These are phyloP conservation scores for Dendroctonus ponderosae DNA, from an alignment of 1,140 invertebrate species.

Conservation along the genomic window DNA sequence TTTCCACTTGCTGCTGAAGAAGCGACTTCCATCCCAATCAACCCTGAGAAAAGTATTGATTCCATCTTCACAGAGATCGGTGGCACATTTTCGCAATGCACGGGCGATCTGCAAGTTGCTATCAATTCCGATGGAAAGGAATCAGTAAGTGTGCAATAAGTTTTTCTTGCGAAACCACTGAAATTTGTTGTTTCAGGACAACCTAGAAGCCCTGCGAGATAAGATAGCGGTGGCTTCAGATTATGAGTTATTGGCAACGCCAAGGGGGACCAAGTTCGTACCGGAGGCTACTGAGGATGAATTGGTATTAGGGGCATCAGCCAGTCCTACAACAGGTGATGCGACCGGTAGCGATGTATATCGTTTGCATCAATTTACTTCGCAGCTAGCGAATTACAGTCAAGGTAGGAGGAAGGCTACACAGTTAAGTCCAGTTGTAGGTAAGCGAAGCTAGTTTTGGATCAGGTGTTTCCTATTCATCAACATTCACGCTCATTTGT, in stretches of 20 bases:
- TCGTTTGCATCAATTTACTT: not conserved
- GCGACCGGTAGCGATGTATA: slow-evolving; percentile 29
- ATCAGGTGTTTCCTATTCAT: not conserved
- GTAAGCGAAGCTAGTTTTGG: slow-evolving; percentile 4
- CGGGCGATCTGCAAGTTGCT: slow-evolving; percentile 34
- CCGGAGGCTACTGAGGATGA: slow-evolving; percentile 53
- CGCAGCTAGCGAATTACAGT: not conserved
- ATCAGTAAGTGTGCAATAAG: slow-evolving; percentile 24
- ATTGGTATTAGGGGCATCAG: slow-evolving; percentile 56
- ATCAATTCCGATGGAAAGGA: slow-evolving; percentile 28
- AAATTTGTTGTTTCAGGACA: slow-evolving; percentile 44
- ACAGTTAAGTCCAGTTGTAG: slow-evolving; percentile 23
- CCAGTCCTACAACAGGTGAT: slow-evolving; percentile 55
- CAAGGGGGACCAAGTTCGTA: slow-evolving; percentile 40
- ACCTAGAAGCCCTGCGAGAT: slow-evolving; percentile 49
- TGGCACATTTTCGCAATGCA: slow-evolving; percentile 17
- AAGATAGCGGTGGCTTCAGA: slow-evolving; percentile 36
- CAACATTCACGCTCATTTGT: not conserved
- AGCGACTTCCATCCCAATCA: slow-evolving; percentile 15
- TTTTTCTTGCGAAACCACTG: not conserved
- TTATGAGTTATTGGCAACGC: slow-evolving; percentile 39
- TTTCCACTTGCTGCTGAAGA: not conserved
- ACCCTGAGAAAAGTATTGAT: slow-evolving; percentile 24
- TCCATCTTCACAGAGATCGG: slow-evolving; percentile 34
- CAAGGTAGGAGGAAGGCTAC: slow-evolving; percentile 18